Evolutionary conservation across 2,113 vertebrate genomes (phyloP).

Genomic region (Anas platyrhynchos): DNA sequence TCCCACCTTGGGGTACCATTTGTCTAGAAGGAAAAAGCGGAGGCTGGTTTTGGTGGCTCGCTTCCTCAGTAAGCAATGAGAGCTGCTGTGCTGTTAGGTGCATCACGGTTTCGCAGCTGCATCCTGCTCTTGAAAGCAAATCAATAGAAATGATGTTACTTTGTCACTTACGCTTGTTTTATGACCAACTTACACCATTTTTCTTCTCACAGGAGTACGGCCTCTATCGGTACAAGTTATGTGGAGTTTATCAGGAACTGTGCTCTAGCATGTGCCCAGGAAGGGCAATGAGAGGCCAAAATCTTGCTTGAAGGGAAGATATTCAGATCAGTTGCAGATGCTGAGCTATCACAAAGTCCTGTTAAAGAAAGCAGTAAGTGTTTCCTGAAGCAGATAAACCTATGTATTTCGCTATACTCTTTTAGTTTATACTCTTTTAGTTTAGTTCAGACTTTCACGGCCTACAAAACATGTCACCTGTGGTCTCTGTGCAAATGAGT

Average conservation of each 20-base stretch:
- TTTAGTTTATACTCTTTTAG: background rate
- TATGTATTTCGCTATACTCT: background rate
- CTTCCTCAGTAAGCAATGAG: background rate
- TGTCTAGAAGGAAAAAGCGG: background rate
- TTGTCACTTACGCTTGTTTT: slow-evolving; percentile 8
- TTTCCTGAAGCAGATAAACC: background rate
- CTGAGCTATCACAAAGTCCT: background rate
- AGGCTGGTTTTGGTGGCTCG: background rate
- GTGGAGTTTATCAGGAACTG: background rate
- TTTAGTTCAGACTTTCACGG: background rate
- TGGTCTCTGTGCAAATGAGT: background rate
- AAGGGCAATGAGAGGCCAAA: background rate
- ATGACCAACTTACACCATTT: background rate
- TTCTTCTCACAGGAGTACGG: background rate
- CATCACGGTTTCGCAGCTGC: background rate
- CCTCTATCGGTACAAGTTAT: background rate
- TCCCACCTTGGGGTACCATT: fast-evolving
- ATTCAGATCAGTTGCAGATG: background rate
- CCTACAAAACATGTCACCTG: background rate
- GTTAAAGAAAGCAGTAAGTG: background rate
- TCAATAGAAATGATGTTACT: slow-evolving; percentile 28
- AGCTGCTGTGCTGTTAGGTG: background rate
- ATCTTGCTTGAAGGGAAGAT: background rate
- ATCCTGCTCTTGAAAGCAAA: slow-evolving; percentile 1
- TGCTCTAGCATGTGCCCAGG: background rate